Base-by-base conservation (phyloP, 2,888 invertebrate species). In the Eristalis tenax region DNA sequence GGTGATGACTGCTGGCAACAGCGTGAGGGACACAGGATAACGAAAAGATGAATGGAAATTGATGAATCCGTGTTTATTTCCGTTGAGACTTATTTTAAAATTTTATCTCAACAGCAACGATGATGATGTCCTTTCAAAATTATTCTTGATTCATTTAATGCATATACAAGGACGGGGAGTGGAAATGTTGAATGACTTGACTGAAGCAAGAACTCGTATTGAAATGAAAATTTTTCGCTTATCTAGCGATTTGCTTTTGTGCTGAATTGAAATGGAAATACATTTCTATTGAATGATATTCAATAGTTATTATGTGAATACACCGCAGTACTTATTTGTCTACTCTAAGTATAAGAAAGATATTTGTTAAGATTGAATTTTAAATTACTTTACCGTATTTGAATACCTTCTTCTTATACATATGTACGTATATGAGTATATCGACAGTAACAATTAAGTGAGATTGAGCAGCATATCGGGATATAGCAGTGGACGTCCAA, bases 51-150 rank as follows among this genome's bases (percentile, higher is more conserved):
- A 89, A 89, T 89, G 88, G 89, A 89, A 89, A 89, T 89, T 89
- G 89, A 89, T 89, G 89, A 89, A 89, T 89, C 83, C 89, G 89
- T 88, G 87, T 89, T 89, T 89, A 89, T 89, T 89, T 89, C 89
- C 89, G 83, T 79, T 88, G 89, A 89, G 89, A 88, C 77, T 89
- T 79, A 85, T 88, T 89, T 89, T 89, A 86, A 88, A 89, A 88
- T 89, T 89, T 76, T 77, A 74, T 79, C 78, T 35, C 63, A 73
- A 68, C 83, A 79, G 76, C 71, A 38, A 75, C 40, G 85, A 85
- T 88, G 74, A 86, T 79, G 75, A 89, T 89, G 88, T 84, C 84
- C 84, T 84, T 88, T 84, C 88, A 88, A 88, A 88, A 88, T 88
- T 88, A 88, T 88, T 88, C 77, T 79, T 88, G 84, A 88, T 88